A percentile compares a stretch with the other conserved stretches of the same genome.
phyloP scores from a whole-genome alignment of 2,797 vertebrate genomes.

The Melanotaenia parkinsoni region DNA sequence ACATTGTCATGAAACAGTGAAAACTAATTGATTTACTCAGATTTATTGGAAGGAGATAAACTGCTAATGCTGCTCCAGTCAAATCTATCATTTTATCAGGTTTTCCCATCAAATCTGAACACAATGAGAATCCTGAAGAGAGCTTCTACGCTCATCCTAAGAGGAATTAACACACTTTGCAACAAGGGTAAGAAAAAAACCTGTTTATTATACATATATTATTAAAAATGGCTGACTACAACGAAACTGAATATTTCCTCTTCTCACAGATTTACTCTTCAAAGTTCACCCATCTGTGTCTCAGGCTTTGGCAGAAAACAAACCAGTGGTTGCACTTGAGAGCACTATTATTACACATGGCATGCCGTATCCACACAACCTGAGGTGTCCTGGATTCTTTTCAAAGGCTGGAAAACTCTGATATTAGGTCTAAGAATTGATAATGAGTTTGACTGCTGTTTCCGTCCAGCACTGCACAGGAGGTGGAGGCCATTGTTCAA shows the following conservation, averaged over 20 bases:
- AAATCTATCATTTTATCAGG: constrained; percentile 32
- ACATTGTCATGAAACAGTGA: background rate
- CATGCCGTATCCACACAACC: constrained; percentile 91
- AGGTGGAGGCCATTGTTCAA: constrained; percentile 87
- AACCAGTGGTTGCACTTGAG: constrained; percentile 90
- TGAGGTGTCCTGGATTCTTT: constrained; percentile 79
- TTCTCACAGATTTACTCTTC: constrained; percentile 79
- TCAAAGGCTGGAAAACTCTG: background rate
- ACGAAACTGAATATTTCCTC: constrained; percentile 1
- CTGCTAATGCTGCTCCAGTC: background rate
- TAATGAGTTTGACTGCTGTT: background rate
- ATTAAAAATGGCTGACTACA: background rate
- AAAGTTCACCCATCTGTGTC: constrained; percentile 85
- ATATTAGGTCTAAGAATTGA: constrained; percentile 2
- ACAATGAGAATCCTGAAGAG: constrained; percentile 72
- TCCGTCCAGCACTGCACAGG: constrained; percentile 83
- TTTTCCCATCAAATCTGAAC: constrained; percentile 21
- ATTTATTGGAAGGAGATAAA: constrained; percentile 6
- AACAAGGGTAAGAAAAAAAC: constrained; percentile 70
- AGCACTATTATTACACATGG: constrained; percentile 94
- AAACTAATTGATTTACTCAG: constrained; percentile 6
- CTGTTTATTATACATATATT: background rate
- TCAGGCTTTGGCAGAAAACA: constrained; percentile 83
- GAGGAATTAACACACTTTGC: constrained; percentile 51
- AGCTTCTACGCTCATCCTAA: constrained; percentile 59